These are phyloP conservation scores for Pardosa pseudoannulata DNA, from an alignment of 2,888 invertebrate species.

Conservation along the genomic window DNA sequence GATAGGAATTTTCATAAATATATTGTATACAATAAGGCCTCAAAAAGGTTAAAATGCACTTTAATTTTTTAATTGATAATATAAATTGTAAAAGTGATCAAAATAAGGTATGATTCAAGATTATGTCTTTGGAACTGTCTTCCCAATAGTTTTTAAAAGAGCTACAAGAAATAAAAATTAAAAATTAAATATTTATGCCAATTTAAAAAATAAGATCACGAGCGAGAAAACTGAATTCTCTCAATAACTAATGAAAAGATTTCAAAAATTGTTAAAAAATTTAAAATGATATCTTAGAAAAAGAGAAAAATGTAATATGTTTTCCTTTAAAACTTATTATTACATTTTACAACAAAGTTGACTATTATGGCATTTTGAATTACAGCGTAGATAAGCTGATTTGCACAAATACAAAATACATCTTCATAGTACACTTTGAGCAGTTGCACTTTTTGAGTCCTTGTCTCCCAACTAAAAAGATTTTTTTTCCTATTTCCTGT, in stretches of 20 bases:
- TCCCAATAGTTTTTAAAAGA: slow-evolving; percentile 5
- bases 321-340: no score
- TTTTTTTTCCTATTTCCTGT: background rate
- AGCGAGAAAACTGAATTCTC: no score
- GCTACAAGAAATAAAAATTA: background rate
- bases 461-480: slow-evolving; percentile 13
- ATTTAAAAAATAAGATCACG: slow-evolving; percentile 8
- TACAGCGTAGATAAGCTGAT: slow-evolving; percentile 16
- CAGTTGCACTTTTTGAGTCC: background rate
- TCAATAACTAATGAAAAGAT: background rate
- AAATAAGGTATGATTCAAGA: background rate
- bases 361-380: background rate
- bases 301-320: no score
- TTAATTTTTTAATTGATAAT: background rate
- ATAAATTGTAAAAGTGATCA: background rate
- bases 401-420: slow-evolving; percentile 22
- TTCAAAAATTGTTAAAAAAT: slow-evolving; percentile 19
- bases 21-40: background rate
- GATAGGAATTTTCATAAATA: slow-evolving; percentile 11
- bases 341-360: background rate
- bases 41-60: background rate
- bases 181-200: slow-evolving; percentile 8
- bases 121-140: background rate
- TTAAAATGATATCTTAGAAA: background rate
- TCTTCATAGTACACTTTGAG: background rate